phyloP scores from a whole-genome alignment of 2,797 vertebrate species.

The Dallia pectoralis region DNA sequence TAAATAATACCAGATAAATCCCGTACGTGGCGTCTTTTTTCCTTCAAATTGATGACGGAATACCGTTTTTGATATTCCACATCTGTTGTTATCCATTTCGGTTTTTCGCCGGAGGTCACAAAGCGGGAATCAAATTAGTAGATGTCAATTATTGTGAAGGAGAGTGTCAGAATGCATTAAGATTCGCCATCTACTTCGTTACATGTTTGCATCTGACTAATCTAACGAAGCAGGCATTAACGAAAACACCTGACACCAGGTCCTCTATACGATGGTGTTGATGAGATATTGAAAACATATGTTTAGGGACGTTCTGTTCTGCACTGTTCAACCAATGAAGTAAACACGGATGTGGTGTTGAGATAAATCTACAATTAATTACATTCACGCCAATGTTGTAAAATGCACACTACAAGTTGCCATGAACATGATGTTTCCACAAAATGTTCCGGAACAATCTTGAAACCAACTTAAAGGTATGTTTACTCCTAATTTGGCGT shows the following conservation, averaged over 20 bases:
- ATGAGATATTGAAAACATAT: no score
- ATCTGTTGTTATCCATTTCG: constrained; percentile 62
- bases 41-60: constrained; percentile 56
- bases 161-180: not conserved
- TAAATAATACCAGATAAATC: constrained; percentile 63
- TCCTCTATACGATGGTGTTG: constrained; percentile 3
- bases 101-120: constrained; percentile 60
- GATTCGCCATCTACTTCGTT: not conserved
- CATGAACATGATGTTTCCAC: no score
- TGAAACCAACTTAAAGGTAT: no score
- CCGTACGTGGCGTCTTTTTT: constrained; percentile 51
- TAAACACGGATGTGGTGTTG: no score
- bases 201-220: not conserved
- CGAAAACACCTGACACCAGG: not conserved
- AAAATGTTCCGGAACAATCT: no score
- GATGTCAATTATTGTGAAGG: constrained; percentile 49
- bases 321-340: no score
- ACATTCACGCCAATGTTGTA: no score
- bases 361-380: no score
- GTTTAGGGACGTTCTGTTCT: no score
- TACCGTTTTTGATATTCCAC: constrained; percentile 54
- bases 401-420: no score
- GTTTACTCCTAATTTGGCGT: no score
- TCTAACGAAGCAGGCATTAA: not conserved
- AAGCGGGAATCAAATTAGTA: constrained; percentile 37